These are phyloP conservation scores for Mechanitis mazaeus DNA, from an alignment of 2,888 invertebrate genomes.

Conservation along the genomic window DNA sequence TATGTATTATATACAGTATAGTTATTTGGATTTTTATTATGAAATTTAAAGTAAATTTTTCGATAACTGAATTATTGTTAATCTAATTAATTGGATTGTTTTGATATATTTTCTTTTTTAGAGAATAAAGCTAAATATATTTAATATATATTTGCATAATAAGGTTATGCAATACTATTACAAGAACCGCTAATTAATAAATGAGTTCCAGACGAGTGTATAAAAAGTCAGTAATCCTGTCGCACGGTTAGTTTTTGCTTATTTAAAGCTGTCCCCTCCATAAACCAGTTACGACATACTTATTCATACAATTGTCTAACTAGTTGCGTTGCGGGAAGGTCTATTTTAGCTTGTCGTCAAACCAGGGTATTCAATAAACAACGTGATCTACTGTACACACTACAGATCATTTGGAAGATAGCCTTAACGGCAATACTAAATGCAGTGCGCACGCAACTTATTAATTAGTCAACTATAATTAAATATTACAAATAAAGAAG, in stretches of 20 bases:
- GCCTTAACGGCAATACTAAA: conserved; percentile 16
- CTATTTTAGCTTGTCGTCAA: conserved; percentile 15
- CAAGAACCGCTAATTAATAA: conserved; percentile 16
- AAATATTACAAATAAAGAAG: conserved; percentile 18
- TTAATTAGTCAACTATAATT: conserved; percentile 23
- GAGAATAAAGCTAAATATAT: too few species aligned
- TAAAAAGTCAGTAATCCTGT: conserved; percentile 17
- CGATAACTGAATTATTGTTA: too few species aligned
- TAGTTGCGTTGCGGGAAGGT: neutral
- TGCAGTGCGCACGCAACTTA: conserved; percentile 18
- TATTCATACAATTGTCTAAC: conserved; percentile 5
- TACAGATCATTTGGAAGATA: conserved; percentile 12
- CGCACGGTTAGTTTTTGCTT: conserved; percentile 18
- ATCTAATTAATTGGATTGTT: neutral
- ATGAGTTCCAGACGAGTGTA: conserved; percentile 11
- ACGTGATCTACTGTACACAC: conserved; percentile 15
- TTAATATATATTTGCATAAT: neutral
- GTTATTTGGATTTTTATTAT: too few species aligned
- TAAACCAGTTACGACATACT: conserved; percentile 8
- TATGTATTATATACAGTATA: too few species aligned
- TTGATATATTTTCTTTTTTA: neutral
- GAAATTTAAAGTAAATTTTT: too few species aligned
- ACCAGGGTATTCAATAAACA: conserved; percentile 10
- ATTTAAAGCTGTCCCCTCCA: conserved; percentile 8
- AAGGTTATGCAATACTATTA: conserved; percentile 2